Conservation (phyloP, 2,888 invertebrate genomes). For the Tolmerus cingulatus region DNA sequence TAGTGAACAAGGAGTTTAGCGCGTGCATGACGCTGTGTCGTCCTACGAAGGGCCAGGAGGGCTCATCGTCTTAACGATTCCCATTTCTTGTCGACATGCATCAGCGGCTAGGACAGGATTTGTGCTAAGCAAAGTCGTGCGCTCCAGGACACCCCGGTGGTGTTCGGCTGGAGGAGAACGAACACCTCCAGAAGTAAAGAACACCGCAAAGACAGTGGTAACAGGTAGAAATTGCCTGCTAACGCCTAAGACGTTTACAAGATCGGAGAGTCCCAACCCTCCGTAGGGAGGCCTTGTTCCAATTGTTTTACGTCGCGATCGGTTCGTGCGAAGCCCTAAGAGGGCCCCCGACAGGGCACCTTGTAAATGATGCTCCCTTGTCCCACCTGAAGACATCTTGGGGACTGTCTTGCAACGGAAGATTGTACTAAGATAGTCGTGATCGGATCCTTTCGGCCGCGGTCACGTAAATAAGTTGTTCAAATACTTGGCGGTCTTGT, state of each 20-base stretch:
- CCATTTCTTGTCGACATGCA: neutral
- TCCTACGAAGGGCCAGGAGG: neutral
- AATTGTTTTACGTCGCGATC: neutral
- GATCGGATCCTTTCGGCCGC: neutral
- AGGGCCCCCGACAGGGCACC: neutral
- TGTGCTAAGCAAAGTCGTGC: neutral
- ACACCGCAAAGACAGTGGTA: neutral
- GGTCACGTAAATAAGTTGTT: neutral
- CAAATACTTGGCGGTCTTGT: neutral
- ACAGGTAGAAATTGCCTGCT: neutral
- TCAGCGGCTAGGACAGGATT: neutral
- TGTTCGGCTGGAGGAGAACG: neutral
- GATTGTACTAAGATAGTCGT: neutral
- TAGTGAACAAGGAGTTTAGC: neutral
- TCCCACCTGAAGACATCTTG: neutral
- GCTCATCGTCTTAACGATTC: neutral
- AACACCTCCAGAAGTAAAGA: neutral
- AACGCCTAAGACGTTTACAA: neutral
- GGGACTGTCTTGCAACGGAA: neutral
- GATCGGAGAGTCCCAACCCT: neutral
- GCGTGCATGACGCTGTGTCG: neutral
- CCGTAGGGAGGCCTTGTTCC: neutral
- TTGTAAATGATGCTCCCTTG: neutral
- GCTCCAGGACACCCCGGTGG: neutral
- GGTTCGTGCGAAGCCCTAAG: neutral